These are phyloP conservation scores for Anoplius nigerrimus DNA, from an alignment of 2,888 invertebrate species.

Conservation along the genomic window DNA sequence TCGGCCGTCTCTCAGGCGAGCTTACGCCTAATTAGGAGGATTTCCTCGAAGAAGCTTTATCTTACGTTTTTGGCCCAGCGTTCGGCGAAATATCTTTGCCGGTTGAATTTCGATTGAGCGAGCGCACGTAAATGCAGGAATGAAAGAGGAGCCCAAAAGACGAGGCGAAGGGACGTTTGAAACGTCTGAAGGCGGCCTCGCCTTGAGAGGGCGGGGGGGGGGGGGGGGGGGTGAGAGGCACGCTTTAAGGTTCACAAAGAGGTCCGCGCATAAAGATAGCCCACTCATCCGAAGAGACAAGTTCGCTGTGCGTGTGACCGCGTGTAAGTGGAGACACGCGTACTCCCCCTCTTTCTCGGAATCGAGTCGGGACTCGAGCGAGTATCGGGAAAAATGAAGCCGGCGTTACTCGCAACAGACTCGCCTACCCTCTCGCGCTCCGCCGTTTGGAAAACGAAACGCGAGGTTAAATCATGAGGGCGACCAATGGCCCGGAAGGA, in stretches of 20 bases:
- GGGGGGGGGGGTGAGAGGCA: slow-evolving; percentile 13
- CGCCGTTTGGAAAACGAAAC: slow-evolving; percentile 62
- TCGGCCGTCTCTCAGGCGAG: too few relatives aligned
- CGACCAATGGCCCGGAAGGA: slow-evolving; percentile 70
- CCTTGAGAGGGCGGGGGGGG: neutral
- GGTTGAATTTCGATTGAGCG: too few relatives aligned
- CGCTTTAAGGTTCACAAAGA: slow-evolving; percentile 47
- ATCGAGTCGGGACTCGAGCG: slow-evolving; percentile 35
- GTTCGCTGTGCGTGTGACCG: slow-evolving; percentile 16
- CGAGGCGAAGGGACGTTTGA: neutral
- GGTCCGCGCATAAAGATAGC: slow-evolving; percentile 42
- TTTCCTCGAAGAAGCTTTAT: too few relatives aligned
- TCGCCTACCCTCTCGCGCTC: slow-evolving; percentile 52
- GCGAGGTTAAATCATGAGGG: slow-evolving; percentile 70
- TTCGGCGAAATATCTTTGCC: too few relatives aligned
- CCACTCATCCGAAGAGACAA: slow-evolving; percentile 37
- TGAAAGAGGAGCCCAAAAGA: slow-evolving; percentile 27
- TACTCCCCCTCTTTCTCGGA: neutral
- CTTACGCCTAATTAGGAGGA: too few relatives aligned
- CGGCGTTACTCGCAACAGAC: slow-evolving; percentile 42
- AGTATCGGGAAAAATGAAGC: slow-evolving; percentile 56
- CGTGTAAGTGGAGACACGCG: slow-evolving; percentile 28
- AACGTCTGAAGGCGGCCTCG: neutral
- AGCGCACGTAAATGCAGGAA: too few relatives aligned
- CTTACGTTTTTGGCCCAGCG: too few relatives aligned